Conservation (phyloP, 2,888 invertebrate species). For the Drosophila kanekoi region DNA sequence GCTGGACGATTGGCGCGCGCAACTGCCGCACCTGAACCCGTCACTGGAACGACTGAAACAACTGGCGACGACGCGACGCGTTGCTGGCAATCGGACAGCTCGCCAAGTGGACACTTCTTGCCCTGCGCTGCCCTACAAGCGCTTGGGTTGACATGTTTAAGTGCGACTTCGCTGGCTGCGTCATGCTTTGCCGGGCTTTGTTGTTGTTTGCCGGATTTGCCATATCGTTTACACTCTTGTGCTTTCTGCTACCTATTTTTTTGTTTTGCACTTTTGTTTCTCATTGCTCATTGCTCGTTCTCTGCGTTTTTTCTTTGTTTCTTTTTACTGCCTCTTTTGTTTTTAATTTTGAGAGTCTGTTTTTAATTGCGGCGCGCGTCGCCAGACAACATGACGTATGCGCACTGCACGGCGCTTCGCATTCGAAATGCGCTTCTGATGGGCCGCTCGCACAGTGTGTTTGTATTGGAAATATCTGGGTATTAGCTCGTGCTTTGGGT, state of each 20-base stretch:
- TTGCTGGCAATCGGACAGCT: slow-evolving; percentile 18
- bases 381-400: slow-evolving; percentile 72
- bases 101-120: slow-evolving; percentile 31
- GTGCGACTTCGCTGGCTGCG: slow-evolving; percentile 41
- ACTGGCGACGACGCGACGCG: slow-evolving; percentile 14
- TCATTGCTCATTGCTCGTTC: slow-evolving; percentile 28
- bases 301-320: neutral
- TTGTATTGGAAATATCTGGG: slow-evolving; percentile 18
- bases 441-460: neutral
- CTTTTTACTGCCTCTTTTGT: slow-evolving; percentile 12
- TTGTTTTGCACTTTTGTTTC: slow-evolving; percentile 33
- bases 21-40: slow-evolving; percentile 80
- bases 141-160: slow-evolving; percentile 64
- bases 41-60: slow-evolving; percentile 71
- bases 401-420: slow-evolving; percentile 59
- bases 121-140: slow-evolving; percentile 46
- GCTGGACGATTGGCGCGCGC: slow-evolving; percentile 18
- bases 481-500: neutral
- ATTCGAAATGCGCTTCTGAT: slow-evolving; percentile 50
- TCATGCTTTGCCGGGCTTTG: slow-evolving; percentile 57
- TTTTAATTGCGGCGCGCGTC: slow-evolving; percentile 50
- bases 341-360: slow-evolving; percentile 14
- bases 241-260: neutral
- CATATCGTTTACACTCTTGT: slow-evolving; percentile 59
- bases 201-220: slow-evolving; percentile 39